Base-by-base conservation (phyloP, 2,797 vertebrate species). In the Glossophaga mutica region DNA sequence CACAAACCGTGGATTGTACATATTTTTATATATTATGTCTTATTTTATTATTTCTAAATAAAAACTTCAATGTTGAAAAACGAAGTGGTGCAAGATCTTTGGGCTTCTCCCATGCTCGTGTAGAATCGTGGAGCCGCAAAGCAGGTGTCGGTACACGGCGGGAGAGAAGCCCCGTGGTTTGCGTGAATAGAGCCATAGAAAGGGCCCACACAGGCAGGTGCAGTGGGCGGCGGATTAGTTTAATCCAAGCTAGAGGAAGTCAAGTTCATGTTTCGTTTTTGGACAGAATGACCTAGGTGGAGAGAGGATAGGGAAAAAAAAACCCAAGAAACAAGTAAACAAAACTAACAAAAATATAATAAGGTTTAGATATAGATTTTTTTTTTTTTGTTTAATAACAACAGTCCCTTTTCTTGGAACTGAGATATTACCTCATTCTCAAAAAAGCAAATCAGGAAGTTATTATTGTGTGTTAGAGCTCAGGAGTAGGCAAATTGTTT, bases 21-120 rank as follows among this genome's bases (percentile, higher is more conserved):
- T 99, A 99, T 99, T 99, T 99, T 98, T 99, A 99, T 99, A 99
- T 99, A 99, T 99, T 99, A 99, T 99, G 99, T 99, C 98, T 99
- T 99, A 99, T 99, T 99, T 99, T 99, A 99, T 99, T 99, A 99
- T 99, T 99, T 99, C 99, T 99, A 99, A 99, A 99, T 99, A 99
- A 99, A 99, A 99, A 96, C 84, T 62, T 37, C 48, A 97, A 97
- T 92, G 93, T 84, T 44, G 95, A 97, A 97, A 97, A 98, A 96
- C 90, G 87, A 57, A n/a, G 92, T 89, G 76, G 62, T 91, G 95
- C 50, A 74, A 87, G 83, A 46, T 90, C 81, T 62, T 44, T 62
- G 84, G 57, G 76, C 29, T 94, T 85, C 34, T 78, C 48, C 26
- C 32, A 3, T 18, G 65, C 37, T 57, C 37, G 4, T 19, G 18